Conservation (phyloP, 2,797 vertebrate genomes). For the Sebastes reedi region DNA sequence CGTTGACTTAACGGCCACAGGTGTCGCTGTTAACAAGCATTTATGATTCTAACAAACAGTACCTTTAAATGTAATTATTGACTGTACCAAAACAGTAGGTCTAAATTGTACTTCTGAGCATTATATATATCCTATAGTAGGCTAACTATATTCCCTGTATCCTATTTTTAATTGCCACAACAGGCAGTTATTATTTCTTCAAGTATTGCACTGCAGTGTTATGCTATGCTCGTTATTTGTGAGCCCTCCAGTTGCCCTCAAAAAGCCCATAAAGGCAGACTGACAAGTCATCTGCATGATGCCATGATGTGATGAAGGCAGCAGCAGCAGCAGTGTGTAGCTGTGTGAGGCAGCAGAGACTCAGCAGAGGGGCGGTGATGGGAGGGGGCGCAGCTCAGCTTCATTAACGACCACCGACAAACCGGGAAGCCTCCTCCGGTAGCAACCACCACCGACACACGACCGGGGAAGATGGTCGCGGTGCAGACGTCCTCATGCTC, state of each 20-base stretch:
- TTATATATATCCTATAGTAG: not conserved
- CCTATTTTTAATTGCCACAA: not conserved
- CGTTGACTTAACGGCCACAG: no score
- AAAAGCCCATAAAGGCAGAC: constrained; percentile 5
- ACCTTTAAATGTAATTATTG: not conserved
- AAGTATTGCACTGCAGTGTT: not conserved
- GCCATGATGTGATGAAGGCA: constrained; percentile 32
- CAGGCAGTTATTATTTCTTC: not conserved
- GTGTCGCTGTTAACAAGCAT: no score
- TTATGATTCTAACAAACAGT: no score
- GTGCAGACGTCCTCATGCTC: constrained; percentile 87
- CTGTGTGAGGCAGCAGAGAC: constrained; percentile 43
- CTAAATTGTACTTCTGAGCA: not conserved
- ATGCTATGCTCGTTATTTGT: not conserved
- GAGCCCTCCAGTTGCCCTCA: not conserved
- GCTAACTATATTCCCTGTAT: not conserved
- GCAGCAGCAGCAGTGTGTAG: constrained; percentile 27
- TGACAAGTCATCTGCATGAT: constrained; percentile 43
- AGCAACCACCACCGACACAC: constrained; percentile 49
- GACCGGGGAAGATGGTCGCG: constrained; percentile 91
- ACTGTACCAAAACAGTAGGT: not conserved
- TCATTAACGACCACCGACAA: constrained; percentile 72
- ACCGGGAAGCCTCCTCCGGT: constrained; percentile 59
- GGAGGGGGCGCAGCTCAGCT: constrained; percentile 63
- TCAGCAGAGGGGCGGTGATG: constrained; percentile 53